Evolutionary conservation across 92 coral and sea anemone species (phyloP), one percentile per base, ranked within the genome.

Genomic region (Porites cylindrica): DNA sequence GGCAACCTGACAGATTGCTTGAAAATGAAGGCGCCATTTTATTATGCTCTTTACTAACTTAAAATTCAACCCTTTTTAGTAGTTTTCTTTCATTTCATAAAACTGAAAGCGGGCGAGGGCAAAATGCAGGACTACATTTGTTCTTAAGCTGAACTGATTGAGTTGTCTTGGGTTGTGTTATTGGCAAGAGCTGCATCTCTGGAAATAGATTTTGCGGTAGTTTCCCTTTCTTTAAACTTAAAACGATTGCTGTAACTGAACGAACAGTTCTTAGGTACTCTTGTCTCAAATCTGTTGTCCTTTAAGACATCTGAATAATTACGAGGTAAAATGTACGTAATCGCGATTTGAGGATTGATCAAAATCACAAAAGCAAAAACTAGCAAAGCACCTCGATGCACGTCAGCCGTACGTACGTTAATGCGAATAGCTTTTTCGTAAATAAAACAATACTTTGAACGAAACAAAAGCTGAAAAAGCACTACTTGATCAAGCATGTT

Each of bases 1-100:
- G 53, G 60, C 51, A 81, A 69, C 77, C 62, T 66, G 84, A 80
- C 21, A 51, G 84, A 80, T 80, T 66, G 29, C 84, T 51, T 72
- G 20, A 68, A 68, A 70, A 81, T 81, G 66, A 51, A 43, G 26
- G 72, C 66, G 85, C 68, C 54, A 20, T 29, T 56, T 53, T 68
- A 16, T 14, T 20, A 51, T 26, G 53, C 13, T 18, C 75, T 52
- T 76, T 29, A 18, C 11, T 68, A 32, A 13, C 61, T 9, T 67
- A 23, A 2, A 67, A 67, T 67, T 67, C 62, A 50, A 21, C 6
- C 66, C 32, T 5, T 23, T 79, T 38, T 38, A 38, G 47, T 38
- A 8, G 32, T 79, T 50, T 24, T 18, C 13, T 51, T 43, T 12
- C 17, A 63, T 7, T 3, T 47, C 10, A 62, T 8, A 4, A 32